Evolutionary conservation across 2,888 invertebrate genomes (phyloP).

Genomic region (Julus scanicus): DNA sequence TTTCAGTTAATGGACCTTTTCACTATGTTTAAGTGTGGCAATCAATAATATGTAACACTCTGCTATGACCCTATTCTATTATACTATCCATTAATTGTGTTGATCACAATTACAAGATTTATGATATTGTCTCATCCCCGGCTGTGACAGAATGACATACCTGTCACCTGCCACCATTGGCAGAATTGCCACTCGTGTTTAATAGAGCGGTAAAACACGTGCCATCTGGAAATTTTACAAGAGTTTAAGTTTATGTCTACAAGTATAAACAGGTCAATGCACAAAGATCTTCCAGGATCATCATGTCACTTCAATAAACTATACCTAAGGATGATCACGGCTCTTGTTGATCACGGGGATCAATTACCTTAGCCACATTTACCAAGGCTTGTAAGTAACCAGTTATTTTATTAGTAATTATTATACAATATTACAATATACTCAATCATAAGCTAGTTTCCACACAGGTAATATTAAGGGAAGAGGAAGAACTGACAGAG

Average conservation of each 20-base stretch:
- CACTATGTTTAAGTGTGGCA: too few species aligned
- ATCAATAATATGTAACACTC: too few species aligned
- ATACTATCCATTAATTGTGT: too few species aligned
- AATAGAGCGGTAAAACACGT: not conserved
- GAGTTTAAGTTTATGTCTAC: not conserved
- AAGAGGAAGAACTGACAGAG: too few species aligned
- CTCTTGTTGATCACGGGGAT: not conserved
- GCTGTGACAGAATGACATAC: not conserved
- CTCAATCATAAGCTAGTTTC: too few species aligned
- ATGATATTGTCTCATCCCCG: not conserved
- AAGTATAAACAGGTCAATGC: not conserved
- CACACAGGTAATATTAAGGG: too few species aligned
- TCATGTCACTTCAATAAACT: not conserved
- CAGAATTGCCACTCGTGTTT: not conserved
- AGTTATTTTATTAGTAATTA: too few species aligned
- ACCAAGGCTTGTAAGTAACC: not conserved
- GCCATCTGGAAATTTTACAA: not conserved
- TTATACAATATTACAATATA: too few species aligned
- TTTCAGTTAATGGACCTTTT: too few species aligned
- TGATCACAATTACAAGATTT: too few species aligned
- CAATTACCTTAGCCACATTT: not conserved
- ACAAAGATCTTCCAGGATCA: not conserved
- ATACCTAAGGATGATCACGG: not conserved
- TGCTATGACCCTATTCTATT: too few species aligned
- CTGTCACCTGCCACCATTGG: not conserved